Evolutionary conservation across 2,797 vertebrate species (phyloP), one percentile per base, ranked within the genome.

Genomic region (Numenius phaeopus): DNA sequence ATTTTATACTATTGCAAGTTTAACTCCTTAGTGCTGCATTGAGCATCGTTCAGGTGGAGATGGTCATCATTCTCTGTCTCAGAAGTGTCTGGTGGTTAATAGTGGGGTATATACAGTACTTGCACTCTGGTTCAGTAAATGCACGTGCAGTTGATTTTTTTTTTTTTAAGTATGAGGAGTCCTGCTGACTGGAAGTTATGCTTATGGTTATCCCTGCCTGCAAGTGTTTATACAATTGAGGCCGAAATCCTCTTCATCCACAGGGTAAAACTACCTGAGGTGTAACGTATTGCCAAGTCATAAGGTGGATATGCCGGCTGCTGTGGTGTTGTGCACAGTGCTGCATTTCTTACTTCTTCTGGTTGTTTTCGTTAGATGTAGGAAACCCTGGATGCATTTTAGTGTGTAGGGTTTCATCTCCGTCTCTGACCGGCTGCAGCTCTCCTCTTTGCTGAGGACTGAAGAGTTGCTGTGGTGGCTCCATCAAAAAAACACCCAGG

Each of bases 211-310:
- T 47, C 61, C 16, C 27, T 64, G 15, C 37, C 37, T 10, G 20
- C 32, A 58, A 62, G 37, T 14, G 15, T 69, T 78, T 46, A 4
- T n/a, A 21, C 1, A 7, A 4, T 3, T 29, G 30, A 75, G 66
- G 19, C 71, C 70, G 76, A 82, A 89, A 73, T 69, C 18, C 20
- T 58, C 46, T 64, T 54, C 50, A 7, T 82, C 49, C 30, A 10
- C 8, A 8, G 34, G 27, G 71, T 52, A 47, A 42, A 86, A n/a
- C 37, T 46, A 18, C 54, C 55, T 21, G 44, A 64, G 34, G 8
- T 46, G n/a, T 49, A n/a, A 3, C 1, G 7, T 54, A 9, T 58
- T 7, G 1, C 40, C 59, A 12, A 11, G 15, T 54, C 7, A 1
- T 49, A 23, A 13, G 5, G n/a, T 46, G 39, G 44, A 5, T 40